Evolutionary conservation across 2,888 invertebrate genomes (phyloP).

Genomic region (Mystacides longicornis): DNA sequence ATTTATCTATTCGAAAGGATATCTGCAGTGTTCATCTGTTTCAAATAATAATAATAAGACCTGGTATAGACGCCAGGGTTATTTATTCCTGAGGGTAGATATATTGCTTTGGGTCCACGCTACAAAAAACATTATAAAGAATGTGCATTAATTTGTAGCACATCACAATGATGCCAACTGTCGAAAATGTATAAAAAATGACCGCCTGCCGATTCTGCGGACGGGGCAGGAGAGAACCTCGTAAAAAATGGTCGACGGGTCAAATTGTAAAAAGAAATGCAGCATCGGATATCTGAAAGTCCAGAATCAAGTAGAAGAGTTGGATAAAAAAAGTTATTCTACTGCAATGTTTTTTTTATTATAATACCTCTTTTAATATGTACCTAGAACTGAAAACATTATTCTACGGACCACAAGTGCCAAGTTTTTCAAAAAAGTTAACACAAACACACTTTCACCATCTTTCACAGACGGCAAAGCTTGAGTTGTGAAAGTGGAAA

Average conservation of each 20-base stretch:
- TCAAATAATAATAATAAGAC: constrained; percentile 8
- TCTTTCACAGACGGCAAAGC: too few relatives aligned
- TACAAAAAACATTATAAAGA: constrained; percentile 24
- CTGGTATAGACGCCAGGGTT: constrained; percentile 1
- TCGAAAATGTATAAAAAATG: constrained; percentile 16
- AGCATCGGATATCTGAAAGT: too few relatives aligned
- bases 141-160: constrained; percentile 26
- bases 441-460: too few relatives aligned
- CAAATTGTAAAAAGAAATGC: too few relatives aligned
- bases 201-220: constrained; percentile 7
- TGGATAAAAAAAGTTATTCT: too few relatives aligned
- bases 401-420: too few relatives aligned
- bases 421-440: too few relatives aligned
- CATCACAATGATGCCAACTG: constrained; percentile 26
- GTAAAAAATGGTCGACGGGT: neutral
- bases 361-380: too few relatives aligned
- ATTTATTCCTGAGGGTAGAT: constrained; percentile 2
- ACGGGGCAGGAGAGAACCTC: constrained; percentile 10
- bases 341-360: too few relatives aligned
- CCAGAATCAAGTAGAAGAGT: too few relatives aligned
- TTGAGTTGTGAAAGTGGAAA: too few relatives aligned
- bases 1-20: constrained; percentile 10
- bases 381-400: too few relatives aligned
- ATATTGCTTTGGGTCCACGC: constrained; percentile 8
- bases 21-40: constrained; percentile 15